Evolutionary conservation across 1,140 invertebrate genomes (phyloP), one percentile per base, ranked within the genome.

Genomic region (Atta cephalotes): DNA sequence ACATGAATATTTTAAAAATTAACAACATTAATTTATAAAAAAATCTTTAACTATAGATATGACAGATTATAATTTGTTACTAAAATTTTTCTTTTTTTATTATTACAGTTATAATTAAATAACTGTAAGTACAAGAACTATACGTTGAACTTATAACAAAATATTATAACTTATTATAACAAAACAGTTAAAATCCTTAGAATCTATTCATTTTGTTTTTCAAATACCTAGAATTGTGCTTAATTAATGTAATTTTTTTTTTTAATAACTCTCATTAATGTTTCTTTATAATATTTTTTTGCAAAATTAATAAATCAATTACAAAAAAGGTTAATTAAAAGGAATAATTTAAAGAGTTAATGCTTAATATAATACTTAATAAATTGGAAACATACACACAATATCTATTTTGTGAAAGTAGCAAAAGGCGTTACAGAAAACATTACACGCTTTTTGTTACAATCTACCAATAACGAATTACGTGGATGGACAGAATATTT

Each of bases 401-500:
- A 51, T 16, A 16, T 51, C 3, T 49, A 49, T 49, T 14, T 49
- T 5, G 9, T 45, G 63, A 65, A 79, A 79, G 28, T 12, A 51
- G 60, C 18, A 53, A 66, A 79, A 31, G 0, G 35, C 0, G 28
- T 25, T 45, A n/a, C n/a, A 28, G 1, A 77, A 45, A 45, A 45
- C 39, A 45, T 62, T 39, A 39, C 31, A 4, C 18, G 1, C 5
- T 45, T 80, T 80, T 31, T 68, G n/a, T n/a, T 49, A 14, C 45
- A 10, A 79, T 68, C 45, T 21, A 21, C 18, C 28, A 39, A 49
- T 56, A 80, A 68, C 63, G 28, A 28, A 80, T 5, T 35, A 35
- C 65, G 25, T 60, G 31, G 63, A 89, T 72, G 28, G 88, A 81
- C 28, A 28, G 58, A 87, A 87, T 90, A 90, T 89, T 87, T 90